A percentile compares a stretch with the other conserved stretches of the same genome.
phyloP scores from a whole-genome alignment of 1,140 invertebrate genomes.

The Drosophila kepulauana region DNA sequence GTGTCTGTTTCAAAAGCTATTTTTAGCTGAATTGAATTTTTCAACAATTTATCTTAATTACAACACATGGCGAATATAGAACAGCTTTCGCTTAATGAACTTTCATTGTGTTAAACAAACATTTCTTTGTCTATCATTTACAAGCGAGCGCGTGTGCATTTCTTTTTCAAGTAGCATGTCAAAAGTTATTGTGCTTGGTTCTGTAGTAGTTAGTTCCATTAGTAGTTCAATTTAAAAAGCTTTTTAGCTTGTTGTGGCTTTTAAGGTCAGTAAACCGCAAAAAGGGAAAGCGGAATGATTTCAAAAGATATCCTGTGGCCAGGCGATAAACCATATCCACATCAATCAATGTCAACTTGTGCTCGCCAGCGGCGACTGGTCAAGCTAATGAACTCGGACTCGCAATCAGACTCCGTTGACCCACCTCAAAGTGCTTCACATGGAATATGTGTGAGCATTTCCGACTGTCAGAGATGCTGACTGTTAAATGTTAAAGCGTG shows the following conservation, averaged over 20 bases:
- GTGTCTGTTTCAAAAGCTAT: neutral
- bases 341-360: slow-evolving; percentile 49
- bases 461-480: neutral
- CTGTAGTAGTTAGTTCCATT: slow-evolving; percentile 13
- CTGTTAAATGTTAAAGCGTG: too few species aligned
- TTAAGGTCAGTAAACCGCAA: slow-evolving; percentile 16
- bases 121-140: neutral
- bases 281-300: slow-evolving; percentile 17
- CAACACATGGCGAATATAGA: neutral
- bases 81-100: neutral
- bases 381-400: slow-evolving; percentile 46
- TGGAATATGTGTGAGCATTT: slow-evolving; percentile 2
- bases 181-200: neutral
- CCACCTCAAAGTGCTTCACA: slow-evolving; percentile 15
- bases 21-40: neutral
- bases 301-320: slow-evolving; percentile 25
- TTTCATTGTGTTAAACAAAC: neutral
- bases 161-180: neutral
- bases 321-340: slow-evolving; percentile 20
- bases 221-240: slow-evolving; percentile 24
- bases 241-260: slow-evolving; percentile 21
- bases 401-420: slow-evolving; percentile 16
- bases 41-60: neutral
- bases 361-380: slow-evolving; percentile 12
- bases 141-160: too few species aligned